phyloP scores from a whole-genome alignment of 2,888 invertebrate species.

The Caenorhabditis panamensis region DNA sequence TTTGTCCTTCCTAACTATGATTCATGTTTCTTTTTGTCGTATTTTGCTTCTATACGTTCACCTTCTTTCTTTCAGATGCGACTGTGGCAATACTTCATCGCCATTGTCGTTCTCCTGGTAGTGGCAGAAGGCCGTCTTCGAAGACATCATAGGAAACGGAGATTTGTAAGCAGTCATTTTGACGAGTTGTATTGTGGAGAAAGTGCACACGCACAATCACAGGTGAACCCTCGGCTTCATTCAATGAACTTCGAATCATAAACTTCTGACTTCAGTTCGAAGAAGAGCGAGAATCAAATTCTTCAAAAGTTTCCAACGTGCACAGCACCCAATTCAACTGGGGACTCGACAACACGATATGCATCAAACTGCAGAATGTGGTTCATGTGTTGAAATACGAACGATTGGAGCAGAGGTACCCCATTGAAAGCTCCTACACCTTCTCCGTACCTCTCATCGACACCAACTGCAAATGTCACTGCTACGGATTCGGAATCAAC shows the following conservation, averaged over 20 bases:
- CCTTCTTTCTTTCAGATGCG: constrained; percentile 34
- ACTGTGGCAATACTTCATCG: constrained; percentile 34
- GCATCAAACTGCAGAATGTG: constrained; percentile 58
- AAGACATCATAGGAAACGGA: constrained; percentile 50
- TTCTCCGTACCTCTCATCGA: constrained; percentile 60
- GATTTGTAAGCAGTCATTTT: constrained; percentile 48
- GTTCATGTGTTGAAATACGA: constrained; percentile 60
- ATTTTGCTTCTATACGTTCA: not conserved
- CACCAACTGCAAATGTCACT: constrained; percentile 61
- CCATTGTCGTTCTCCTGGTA: constrained; percentile 12
- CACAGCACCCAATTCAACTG: constrained; percentile 58
- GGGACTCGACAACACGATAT: constrained; percentile 60
- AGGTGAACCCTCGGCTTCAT: constrained; percentile 14
- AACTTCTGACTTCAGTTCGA: constrained; percentile 45
- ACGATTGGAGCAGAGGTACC: constrained; percentile 57
- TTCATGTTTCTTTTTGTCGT: not conserved
- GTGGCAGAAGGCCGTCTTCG: constrained; percentile 36
- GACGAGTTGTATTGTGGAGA: constrained; percentile 59
- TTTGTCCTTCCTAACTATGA: not conserved
- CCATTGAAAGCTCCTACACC: constrained; percentile 60
- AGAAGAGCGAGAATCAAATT: constrained; percentile 53
- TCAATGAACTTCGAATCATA: not conserved
- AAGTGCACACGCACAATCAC: constrained; percentile 57
- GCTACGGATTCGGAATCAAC: constrained; percentile 46
- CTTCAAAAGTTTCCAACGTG: constrained; percentile 38